Evolutionary conservation across 30 jellyfish, hydroid and myxozoan species (phyloP), one percentile per base, ranked within the genome.

Genomic region (Aurelia aurita complex sp. Pacific): DNA sequence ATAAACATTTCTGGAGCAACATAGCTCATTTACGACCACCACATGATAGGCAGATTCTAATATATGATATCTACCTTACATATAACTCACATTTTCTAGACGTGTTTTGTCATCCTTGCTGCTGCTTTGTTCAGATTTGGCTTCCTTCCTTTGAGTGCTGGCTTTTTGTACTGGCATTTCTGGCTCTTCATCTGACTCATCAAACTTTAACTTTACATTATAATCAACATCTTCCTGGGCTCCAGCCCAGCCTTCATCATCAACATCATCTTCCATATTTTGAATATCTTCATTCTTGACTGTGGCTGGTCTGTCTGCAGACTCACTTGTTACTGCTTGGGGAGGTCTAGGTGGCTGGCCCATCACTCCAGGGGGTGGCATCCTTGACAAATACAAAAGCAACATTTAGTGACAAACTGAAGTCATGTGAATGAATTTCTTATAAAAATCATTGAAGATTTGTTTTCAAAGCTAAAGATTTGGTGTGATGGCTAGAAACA

Each of bases 151-250:
- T 14, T 75, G 33, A 35, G 68, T 40, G 23, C 64, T 50, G 19
- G 91, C 34, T 35, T 64, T 69, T 72, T 60, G 75, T 18, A 52
- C 32, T 19, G 69, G 53, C 73, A 46, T 46, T 46, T 82, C 91
- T 50, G 91, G 77, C 67, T 85, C 94, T 51, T 79, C 98, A 77
- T 92, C 98, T 23, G 98, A 92, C 72, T 92, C 98, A 64, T 92
- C 98, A 78, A 92, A 92, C 64, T 87, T 88, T 34, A 92, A 73
- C 74, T 92, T 92, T 9, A 91, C 98, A 64, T 89, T 92, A 64
- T 92, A 92, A 74, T 92, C 98, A 34, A 92, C 98, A 76, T 92
- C 98, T 42, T 92, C 98, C 78, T 92, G 98, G 38, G 98, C 96
- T 29, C 94, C 97, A 29, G 98, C 98, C 98, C 98, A 92, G 17